These are phyloP conservation scores for Pyrochroa serraticornis DNA, from an alignment of 2,888 invertebrate genomes.

Conservation along the genomic window DNA sequence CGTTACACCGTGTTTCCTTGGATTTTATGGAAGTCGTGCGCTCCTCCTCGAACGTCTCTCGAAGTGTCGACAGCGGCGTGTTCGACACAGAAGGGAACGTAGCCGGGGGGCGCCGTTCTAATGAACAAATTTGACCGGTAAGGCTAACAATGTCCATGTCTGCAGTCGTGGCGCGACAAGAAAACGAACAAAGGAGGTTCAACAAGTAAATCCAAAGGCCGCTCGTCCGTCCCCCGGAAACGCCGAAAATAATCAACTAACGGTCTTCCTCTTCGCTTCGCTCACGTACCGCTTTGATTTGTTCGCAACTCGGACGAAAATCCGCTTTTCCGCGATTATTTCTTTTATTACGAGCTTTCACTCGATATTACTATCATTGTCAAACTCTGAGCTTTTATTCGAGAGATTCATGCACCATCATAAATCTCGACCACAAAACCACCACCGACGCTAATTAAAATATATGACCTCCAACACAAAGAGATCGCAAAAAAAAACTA, in stretches of 20 bases:
- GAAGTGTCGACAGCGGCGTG: conserved; percentile 16
- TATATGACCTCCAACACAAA: conserved; percentile 3
- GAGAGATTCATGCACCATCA: background rate
- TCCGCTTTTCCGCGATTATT: conserved; percentile 29
- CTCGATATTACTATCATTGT: conserved; percentile 26
- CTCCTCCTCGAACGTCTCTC: conserved; percentile 14
- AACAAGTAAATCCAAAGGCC: conserved; percentile 27
- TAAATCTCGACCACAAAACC: conserved; percentile 8
- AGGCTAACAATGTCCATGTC: conserved; percentile 24
- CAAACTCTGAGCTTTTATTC: conserved; percentile 2
- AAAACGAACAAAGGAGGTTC: conserved; percentile 24
- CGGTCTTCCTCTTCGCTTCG: conserved; percentile 24
- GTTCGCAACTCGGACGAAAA: conserved; percentile 24
- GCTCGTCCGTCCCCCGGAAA: conserved; percentile 14
- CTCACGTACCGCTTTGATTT: conserved; percentile 33
- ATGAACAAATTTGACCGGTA: conserved; percentile 24
- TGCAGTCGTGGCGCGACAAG: conserved; percentile 8
- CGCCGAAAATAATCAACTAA: conserved; percentile 31
- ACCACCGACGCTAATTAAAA: conserved; percentile 15
- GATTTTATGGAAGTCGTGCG: conserved; percentile 18
- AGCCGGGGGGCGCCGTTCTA: conserved; percentile 4
- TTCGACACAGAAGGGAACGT: conserved; percentile 1
- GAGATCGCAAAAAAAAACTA: conserved; percentile 3
- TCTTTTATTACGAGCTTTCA: conserved; percentile 23
- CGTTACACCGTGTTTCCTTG: conserved; percentile 18